Conservation (phyloP, 1,140 invertebrate genomes). For the Heliconius himera region DNA sequence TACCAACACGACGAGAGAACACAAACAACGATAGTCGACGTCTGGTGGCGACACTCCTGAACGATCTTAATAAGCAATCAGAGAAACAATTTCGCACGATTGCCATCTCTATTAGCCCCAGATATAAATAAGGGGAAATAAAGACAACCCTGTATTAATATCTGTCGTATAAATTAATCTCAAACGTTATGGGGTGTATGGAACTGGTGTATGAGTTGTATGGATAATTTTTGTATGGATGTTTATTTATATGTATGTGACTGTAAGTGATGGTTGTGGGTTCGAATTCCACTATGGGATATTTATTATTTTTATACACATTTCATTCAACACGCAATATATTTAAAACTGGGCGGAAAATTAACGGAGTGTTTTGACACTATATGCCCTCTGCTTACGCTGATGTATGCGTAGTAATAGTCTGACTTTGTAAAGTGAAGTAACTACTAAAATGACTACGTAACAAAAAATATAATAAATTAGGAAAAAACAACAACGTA, state of each 20-base stretch:
- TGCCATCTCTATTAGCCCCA: constrained; percentile 55
- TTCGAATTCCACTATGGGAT: too few species aligned
- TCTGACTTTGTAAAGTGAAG: too few species aligned
- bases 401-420: too few species aligned
- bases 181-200: constrained; percentile 24
- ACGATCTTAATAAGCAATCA: constrained; percentile 61
- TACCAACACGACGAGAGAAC: not conserved
- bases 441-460: too few species aligned
- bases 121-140: constrained; percentile 56
- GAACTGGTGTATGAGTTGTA: constrained; percentile 37
- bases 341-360: too few species aligned
- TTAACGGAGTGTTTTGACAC: too few species aligned
- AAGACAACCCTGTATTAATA: constrained; percentile 56
- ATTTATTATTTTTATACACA: too few species aligned
- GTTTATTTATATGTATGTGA: not conserved
- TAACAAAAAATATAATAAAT: too few species aligned
- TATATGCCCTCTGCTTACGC: too few species aligned
- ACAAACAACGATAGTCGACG: constrained; percentile 8
- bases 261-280: too few species aligned
- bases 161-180: constrained; percentile 59
- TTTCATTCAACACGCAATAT: too few species aligned
- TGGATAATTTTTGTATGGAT: constrained; percentile 33
- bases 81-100: constrained; percentile 58
- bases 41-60: constrained; percentile 31
- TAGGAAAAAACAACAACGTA: too few species aligned